Base-by-base conservation (phyloP, 2,113 vertebrate species). In the Chionomys nivalis region DNA sequence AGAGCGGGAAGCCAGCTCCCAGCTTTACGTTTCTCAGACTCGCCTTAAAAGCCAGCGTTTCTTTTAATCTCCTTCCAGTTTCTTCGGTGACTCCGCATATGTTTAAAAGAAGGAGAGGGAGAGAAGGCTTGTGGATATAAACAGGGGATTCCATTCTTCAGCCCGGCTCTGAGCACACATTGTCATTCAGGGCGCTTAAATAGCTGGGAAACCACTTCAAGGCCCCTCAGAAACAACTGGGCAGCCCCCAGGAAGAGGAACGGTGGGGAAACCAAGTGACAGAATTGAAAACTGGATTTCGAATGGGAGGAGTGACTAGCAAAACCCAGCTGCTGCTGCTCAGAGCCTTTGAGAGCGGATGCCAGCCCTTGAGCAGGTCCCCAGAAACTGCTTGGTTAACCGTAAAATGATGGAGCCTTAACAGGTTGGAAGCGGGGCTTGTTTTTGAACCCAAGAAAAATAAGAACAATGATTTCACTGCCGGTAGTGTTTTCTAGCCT, bases 141-240 rank as follows among this genome's bases (percentile, higher is more conserved):
- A 98, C 98, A 98, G 97, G 98, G 98, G 97, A 98, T 98, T 98
- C 98, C 98, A 98, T 98, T 98, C 98, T 98, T 97, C 89, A 92
- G 93, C 92, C 96, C 87, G 96, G 96, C 98, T 99, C 98, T 98
- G 98, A 98, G 97, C 97, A 97, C 94, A 75, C 98, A 98, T 98
- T 98, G 98, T 99, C 98, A 98, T 98, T 97, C 95, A 42, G 82
- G 93, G 93, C 96, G 96, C 98, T 98, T 97, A 98, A 98, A 98
- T 98, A 98, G 98, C 97, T 98, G 97, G 96, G 97, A 98, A 98
- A 99, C 98, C 98, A 99, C 98, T 99, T 99, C 98, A 99, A 99
- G 98, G 98, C 96, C 95, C 94, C 98, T 95, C 97, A 97, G 81
- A 98, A 98, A 98, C 98, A 98, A 98, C 98, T 97, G 98, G 96